Evolutionary conservation across 2,797 vertebrate species (phyloP).

Genomic region (Sibirionetta formosa): DNA sequence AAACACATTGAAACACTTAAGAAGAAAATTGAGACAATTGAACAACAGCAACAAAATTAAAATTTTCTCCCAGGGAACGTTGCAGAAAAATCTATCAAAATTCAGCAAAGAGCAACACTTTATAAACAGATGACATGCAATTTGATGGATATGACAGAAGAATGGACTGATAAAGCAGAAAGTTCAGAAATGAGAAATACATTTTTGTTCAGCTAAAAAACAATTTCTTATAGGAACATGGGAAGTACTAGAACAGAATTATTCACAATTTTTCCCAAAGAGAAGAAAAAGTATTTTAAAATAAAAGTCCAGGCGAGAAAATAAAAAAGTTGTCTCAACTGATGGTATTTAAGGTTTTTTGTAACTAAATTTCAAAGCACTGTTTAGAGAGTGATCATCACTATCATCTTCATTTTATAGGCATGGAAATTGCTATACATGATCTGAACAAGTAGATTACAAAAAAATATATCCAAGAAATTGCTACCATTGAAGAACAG

Average conservation of each 20-base stretch:
- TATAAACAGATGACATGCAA: not conserved
- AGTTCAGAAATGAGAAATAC: not conserved
- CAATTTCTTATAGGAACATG: not conserved
- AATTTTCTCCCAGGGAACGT: not conserved
- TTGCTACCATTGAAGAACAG: constrained; percentile 26
- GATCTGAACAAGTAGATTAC: not conserved
- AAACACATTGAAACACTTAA: not conserved
- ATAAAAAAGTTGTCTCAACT: not conserved
- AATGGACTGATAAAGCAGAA: not conserved
- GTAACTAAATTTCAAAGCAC: constrained; percentile 16
- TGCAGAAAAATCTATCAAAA: not conserved
- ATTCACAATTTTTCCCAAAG: not conserved
- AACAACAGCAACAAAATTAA: not conserved
- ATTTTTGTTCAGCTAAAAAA: not conserved
- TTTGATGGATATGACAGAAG: not conserved
- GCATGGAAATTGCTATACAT: not conserved
- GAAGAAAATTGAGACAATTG: not conserved
- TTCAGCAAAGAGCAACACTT: not conserved
- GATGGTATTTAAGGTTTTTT: not conserved
- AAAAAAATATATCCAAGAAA: constrained; percentile 13
- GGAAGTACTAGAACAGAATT: not conserved
- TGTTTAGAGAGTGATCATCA: not conserved
- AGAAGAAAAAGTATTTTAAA: not conserved
- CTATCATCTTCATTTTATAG: not conserved
- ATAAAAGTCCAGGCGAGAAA: not conserved